Conservation (phyloP, 2,797 vertebrate species). For the Syndactyla subalaris region DNA sequence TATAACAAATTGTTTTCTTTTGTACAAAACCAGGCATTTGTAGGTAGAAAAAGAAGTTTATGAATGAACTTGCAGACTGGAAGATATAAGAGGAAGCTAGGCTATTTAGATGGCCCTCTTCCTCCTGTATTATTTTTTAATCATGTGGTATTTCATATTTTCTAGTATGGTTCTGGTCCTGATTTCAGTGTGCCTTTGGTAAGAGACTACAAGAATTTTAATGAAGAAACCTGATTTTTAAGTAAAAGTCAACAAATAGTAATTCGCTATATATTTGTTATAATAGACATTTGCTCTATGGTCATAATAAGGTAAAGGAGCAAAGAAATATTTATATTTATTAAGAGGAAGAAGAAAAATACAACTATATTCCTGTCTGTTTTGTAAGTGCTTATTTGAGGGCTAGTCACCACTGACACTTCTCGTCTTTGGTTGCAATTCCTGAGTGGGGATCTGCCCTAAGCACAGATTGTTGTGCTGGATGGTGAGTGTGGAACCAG, state of each 20-base stretch:
- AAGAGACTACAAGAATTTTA: neutral
- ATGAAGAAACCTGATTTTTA: neutral
- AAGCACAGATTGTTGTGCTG: neutral
- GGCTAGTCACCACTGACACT: neutral
- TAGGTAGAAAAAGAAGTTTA: neutral
- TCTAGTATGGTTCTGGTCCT: neutral
- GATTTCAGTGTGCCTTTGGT: neutral
- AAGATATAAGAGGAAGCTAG: neutral
- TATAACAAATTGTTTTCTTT: neutral
- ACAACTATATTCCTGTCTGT: neutral
- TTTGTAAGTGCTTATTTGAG: neutral
- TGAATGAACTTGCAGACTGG: neutral
- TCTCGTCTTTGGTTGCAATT: neutral
- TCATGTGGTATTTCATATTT: neutral
- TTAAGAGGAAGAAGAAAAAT: neutral
- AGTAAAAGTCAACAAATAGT: neutral
- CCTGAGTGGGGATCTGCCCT: neutral
- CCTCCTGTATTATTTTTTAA: neutral
- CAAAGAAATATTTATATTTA: neutral
- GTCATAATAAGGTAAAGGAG: neutral
- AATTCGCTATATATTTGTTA: neutral
- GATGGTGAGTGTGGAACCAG: neutral
- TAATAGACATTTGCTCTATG: neutral
- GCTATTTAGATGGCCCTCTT: neutral
- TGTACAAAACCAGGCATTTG: neutral